A percentile compares a stretch with the other conserved stretches of the same genome.
These are phyloP conservation scores for Potorous gilbertii DNA, from an alignment of 2,797 vertebrate species.

Conservation along the genomic window DNA sequence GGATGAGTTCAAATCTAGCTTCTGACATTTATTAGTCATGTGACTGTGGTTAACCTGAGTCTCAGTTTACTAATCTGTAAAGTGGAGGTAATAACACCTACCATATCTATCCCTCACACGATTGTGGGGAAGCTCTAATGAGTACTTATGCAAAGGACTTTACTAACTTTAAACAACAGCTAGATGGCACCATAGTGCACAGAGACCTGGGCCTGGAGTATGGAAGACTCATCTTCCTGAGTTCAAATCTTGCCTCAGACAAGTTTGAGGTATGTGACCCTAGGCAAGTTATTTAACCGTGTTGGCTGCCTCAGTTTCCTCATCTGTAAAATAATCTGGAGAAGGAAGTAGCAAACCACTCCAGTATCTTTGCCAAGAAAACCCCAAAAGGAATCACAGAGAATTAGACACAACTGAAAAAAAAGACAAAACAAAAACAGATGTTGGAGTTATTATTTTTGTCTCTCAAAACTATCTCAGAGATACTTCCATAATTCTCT, in stretches of 20 bases:
- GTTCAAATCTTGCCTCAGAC: background rate
- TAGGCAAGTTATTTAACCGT: background rate
- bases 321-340: background rate
- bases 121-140: background rate
- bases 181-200: background rate
- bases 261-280: background rate
- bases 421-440: background rate
- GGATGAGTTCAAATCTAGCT: background rate
- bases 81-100: background rate
- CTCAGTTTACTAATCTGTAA: constrained; percentile 21
- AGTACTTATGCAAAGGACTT: background rate
- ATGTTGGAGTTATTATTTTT: background rate
- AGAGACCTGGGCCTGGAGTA: background rate
- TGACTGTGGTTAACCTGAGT: background rate
- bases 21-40: background rate
- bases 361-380: background rate
- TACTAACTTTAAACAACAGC: background rate
- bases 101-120: background rate
- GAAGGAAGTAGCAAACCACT: background rate
- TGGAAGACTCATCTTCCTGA: background rate
- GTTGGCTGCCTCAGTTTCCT: background rate
- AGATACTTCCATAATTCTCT: background rate
- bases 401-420: background rate
- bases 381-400: background rate
- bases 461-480: background rate